phyloP scores from a whole-genome alignment of 2,888 invertebrate genomes.

The Plagodis pulveraria region DNA sequence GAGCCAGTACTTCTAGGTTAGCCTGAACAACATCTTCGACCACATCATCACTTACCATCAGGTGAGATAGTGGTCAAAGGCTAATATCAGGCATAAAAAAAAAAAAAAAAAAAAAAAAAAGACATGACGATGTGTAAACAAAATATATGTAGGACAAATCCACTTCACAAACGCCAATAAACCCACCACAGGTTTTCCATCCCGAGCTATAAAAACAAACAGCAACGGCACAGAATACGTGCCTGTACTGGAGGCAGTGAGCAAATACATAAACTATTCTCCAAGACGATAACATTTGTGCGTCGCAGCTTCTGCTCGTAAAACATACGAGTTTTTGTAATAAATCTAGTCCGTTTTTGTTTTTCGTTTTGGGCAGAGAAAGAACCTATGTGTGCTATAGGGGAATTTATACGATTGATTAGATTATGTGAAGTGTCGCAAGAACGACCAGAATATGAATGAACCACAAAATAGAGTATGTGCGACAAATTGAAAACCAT shows the following conservation, averaged over 20 bases:
- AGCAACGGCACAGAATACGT: not conserved
- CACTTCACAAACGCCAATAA: not conserved
- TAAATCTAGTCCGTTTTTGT: constrained; percentile 11
- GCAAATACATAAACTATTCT: constrained; percentile 4
- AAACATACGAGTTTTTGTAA: constrained; percentile 8
- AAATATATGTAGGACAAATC: not conserved
- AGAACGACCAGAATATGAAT: too few relatives aligned
- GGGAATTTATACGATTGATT: not conserved
- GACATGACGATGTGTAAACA: not conserved
- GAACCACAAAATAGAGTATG: too few relatives aligned
- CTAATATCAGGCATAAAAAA: too few relatives aligned
- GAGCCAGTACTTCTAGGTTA: too few relatives aligned
- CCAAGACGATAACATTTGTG: constrained; percentile 3
- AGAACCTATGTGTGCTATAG: constrained; percentile 3
- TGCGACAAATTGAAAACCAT: too few relatives aligned
- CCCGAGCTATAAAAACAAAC: constrained; percentile 2
- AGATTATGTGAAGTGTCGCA: not conserved
- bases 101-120: too few relatives aligned
- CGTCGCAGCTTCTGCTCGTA: constrained; percentile 4
- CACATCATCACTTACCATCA: too few relatives aligned
- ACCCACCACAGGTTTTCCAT: not conserved
- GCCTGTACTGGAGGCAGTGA: not conserved
- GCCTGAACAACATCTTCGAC: too few relatives aligned
- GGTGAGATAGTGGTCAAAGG: too few relatives aligned
- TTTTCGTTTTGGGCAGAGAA: constrained; percentile 1